A percentile compares a stretch with the other conserved stretches of the same genome.
These are phyloP conservation scores for Ctena decussata DNA, from an alignment of 2,888 invertebrate species.

Conservation along the genomic window DNA sequence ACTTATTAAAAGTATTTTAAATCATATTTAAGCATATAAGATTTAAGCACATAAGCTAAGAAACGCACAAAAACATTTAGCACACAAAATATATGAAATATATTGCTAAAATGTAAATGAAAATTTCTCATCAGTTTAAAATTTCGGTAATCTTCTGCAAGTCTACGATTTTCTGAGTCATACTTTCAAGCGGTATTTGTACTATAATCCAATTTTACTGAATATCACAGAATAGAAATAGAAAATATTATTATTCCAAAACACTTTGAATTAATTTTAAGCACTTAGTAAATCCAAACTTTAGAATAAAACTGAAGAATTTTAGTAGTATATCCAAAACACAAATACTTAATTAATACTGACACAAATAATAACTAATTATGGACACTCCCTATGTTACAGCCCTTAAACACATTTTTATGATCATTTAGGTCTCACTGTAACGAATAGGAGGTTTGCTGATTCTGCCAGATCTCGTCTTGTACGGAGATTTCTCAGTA, in stretches of 20 bases:
- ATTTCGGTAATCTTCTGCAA: not conserved
- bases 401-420: too few species aligned
- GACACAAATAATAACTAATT: too few species aligned
- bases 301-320: not conserved
- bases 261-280: not conserved
- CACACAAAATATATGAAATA: not conserved
- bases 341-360: not conserved
- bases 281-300: not conserved
- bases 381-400: too few species aligned
- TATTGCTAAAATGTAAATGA: not conserved
- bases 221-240: not conserved
- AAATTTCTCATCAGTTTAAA: not conserved
- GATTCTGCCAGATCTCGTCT: not conserved
- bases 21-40: too few species aligned
- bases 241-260: not conserved
- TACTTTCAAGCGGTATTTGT: too few species aligned
- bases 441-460: not conserved
- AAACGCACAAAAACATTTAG: too few species aligned
- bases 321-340: not conserved
- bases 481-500: not conserved
- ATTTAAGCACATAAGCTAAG: too few species aligned
- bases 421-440: too few species aligned
- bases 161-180: not conserved
- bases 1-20: too few species aligned
- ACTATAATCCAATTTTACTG: too few species aligned